These are phyloP conservation scores for Endotricha flammealis DNA, from an alignment of 2,888 invertebrate genomes.

Conservation along the genomic window DNA sequence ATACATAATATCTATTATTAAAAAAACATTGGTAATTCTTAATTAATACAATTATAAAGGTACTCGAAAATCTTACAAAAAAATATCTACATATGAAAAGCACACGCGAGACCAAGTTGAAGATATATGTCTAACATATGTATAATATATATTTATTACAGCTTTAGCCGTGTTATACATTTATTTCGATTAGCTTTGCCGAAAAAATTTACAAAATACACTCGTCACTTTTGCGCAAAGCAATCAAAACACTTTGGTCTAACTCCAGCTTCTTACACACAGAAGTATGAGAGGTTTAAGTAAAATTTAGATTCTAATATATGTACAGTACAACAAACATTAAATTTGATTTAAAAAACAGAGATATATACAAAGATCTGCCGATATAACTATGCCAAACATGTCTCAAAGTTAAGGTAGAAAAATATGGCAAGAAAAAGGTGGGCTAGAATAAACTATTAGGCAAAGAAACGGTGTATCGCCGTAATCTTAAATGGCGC, in stretches of 20 bases:
- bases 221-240: constrained; percentile 48
- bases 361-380: constrained; percentile 73
- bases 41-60: background rate
- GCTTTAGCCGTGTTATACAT: constrained; percentile 58
- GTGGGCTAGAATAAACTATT: no score
- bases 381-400: constrained; percentile 60
- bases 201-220: constrained; percentile 49
- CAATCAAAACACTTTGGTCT: constrained; percentile 81
- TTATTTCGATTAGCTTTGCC: constrained; percentile 59
- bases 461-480: no score
- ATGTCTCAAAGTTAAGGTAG: constrained; percentile 50
- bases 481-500: no score
- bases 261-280: constrained; percentile 80
- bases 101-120: constrained; percentile 35
- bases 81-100: constrained; percentile 18
- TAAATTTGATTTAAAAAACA: constrained; percentile 34
- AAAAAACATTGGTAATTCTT: no score
- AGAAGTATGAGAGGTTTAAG: constrained; percentile 36
- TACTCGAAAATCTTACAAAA: constrained; percentile 7
- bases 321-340: constrained; percentile 21
- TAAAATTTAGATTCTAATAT: constrained; percentile 5
- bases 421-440: no score
- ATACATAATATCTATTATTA: no score
- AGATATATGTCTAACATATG: constrained; percentile 38
- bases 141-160: constrained; percentile 45